Percentiles rank a stretch among this genome's conserved stretches.
Conservation (phyloP, 2,797 vertebrate species). For the Anguilla obscura region DNA sequence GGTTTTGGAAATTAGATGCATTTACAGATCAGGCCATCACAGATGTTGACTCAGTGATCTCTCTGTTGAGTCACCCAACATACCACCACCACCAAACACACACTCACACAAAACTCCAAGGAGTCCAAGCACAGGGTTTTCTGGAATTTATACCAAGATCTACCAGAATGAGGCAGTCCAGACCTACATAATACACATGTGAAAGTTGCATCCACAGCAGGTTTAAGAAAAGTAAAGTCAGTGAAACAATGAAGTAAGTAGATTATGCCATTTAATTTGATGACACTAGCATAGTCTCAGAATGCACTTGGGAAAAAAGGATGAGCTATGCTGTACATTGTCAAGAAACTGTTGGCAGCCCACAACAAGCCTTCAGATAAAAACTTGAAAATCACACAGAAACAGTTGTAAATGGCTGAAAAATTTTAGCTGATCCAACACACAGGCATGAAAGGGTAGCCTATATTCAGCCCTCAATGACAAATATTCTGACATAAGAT, state of each 20-base stretch:
- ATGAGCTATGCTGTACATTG: background rate
- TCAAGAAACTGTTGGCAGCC: background rate
- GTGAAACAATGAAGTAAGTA: background rate
- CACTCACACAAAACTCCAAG: background rate
- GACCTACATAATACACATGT: background rate
- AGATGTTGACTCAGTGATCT: slow-evolving; percentile 1
- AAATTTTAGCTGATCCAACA: background rate
- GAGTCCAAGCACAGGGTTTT: background rate
- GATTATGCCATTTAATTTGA: background rate
- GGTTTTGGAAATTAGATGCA: background rate
- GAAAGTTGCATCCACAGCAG: background rate
- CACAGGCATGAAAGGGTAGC: background rate
- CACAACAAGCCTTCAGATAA: background rate
- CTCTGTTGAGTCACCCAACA: background rate
- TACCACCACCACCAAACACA: background rate
- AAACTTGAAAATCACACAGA: background rate
- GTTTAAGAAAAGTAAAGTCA: background rate
- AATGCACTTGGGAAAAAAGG: background rate
- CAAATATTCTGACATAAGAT: no score
- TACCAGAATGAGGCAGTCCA: background rate
- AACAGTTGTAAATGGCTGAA: background rate
- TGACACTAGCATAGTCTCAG: background rate
- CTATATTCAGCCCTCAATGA: background rate
- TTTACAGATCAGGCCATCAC: background rate
- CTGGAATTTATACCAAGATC: background rate